A percentile compares a stretch with the other conserved stretches of the same genome.
phyloP scores from a whole-genome alignment of 2,113 vertebrate species.

The Actenoides lindsayi region DNA sequence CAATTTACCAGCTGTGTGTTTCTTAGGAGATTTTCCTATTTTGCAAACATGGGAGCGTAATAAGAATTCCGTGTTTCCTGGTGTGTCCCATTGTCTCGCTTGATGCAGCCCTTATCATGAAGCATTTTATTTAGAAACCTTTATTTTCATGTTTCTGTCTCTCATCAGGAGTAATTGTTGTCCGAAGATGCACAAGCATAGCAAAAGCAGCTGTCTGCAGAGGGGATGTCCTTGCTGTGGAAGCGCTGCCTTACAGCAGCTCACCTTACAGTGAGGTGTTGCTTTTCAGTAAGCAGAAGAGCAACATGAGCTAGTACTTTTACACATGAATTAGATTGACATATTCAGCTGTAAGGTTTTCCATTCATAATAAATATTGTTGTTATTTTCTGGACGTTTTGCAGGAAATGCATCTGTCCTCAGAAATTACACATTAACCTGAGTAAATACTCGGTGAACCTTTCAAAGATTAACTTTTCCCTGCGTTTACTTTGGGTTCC shows the following conservation, averaged over 20 bases:
- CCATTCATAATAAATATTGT: not conserved
- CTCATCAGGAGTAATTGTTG: not conserved
- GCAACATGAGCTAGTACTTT: not conserved
- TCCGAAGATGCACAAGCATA: not conserved
- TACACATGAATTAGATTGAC: not conserved
- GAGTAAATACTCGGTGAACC: slow-evolving; percentile 14
- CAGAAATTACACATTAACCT: slow-evolving; percentile 33
- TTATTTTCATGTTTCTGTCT: not conserved
- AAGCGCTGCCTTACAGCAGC: not conserved
- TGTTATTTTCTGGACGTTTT: not conserved
- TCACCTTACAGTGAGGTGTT: not conserved
- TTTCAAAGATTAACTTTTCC: slow-evolving; percentile 38
- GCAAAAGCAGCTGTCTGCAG: not conserved
- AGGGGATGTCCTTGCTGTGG: not conserved
- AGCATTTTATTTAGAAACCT: not conserved
- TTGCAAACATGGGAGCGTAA: not conserved
- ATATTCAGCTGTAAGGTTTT: not conserved
- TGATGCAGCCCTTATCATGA: not conserved
- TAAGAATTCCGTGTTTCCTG: not conserved
- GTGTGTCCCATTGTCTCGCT: not conserved
- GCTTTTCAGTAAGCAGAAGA: not conserved
- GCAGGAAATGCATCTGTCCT: not conserved
- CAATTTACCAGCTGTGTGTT: not conserved
- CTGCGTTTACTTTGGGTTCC: slow-evolving; percentile 1
- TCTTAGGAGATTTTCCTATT: slow-evolving; percentile 52